Evolutionary conservation across 2,888 invertebrate species (phyloP), one percentile per base, ranked within the genome.

Genomic region (Strigamia crassipes): DNA sequence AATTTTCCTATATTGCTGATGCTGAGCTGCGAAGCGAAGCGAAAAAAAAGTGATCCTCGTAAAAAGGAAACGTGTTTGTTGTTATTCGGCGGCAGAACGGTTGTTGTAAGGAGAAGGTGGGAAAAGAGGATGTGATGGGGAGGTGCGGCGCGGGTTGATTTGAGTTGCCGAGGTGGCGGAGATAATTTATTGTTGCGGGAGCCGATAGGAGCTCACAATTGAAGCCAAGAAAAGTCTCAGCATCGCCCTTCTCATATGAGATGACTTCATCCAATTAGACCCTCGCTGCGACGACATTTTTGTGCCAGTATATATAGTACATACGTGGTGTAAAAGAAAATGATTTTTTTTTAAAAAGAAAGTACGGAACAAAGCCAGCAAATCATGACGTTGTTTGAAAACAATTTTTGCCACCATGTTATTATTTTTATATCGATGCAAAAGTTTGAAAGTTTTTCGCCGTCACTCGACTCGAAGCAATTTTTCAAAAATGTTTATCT

Each of bases 151-250:
- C 21, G 56, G 56, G 56, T 56, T 56, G 56, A 56, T 56, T 56
- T 56, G 56, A 56, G 56, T 73, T 73, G 73, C 27, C 27, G 73
- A 23, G 31, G 73, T 73, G 73, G 73, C 73, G 73, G 73, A 73
- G 73, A 73, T 73, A 73, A 73, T 73, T 73, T 73, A 73, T 73
- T 73, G 73, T 31, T 73, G 73, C 73, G 73, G 73, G 73, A 73
- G 73, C 73, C n/a, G 73, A 73, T 73, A 73, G 73, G 73, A 73
- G 73, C 56, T 56, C 56, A 56, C 56, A 73, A 73, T 73, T 73
- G 73, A 73, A 73, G 73, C 73, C 73, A 73, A 73, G 31, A 73
- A 73, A 73, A 73, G 73, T 73, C 27, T 73, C 15, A 73, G 73
- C 73, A 12, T 27, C 73, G 13, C 73, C 31, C 31, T 73, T 13